Evolutionary conservation across 2,113 vertebrate genomes (phyloP), one percentile per base, ranked within the genome.

Genomic region (Cairina moschata): DNA sequence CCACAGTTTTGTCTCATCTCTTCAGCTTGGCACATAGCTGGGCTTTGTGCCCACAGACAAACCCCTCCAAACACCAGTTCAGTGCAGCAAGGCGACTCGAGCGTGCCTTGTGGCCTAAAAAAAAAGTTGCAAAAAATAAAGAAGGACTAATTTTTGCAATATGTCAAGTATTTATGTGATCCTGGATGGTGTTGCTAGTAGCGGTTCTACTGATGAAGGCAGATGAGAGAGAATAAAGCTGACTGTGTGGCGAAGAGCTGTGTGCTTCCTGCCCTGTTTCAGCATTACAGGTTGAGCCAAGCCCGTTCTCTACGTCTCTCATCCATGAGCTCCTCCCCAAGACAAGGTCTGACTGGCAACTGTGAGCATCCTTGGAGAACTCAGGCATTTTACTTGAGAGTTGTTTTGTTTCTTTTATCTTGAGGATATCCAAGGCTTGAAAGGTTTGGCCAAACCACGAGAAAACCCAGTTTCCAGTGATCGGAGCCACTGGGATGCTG

Each of bases 31-130:
- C 13, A 13, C 23, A 3, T 11, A 80, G 17, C 26, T 92, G 14
- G 67, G 16, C 42, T 84, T 86, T 65, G 55, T 46, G 20, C 23
- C 17, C 58, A 0, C 0, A 0, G 72, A 42, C 31, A 85, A 62
- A 32, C 15, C 16, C 40, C 36, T 58, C 55, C 40, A 32, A 86
- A 63, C 73, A 25, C 28, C 42, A 50, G 36, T 36, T 23, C 31
- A 0, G 0, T 54, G 56, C 32, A 48, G 38, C 16, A 23, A 1
- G 2, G 17, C 50, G 77, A 9, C 59, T 29, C 0, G 2, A 55
- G 40, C 21, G 21, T 25, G 29, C 29, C 29, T 44, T 76, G 75
- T 72, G 77, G 83, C 72, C 68, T 69, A 9, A 79, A 79, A 68
- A 23, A 44, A 73, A 72, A 17, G 14, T 34, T 94, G 31, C 28